phyloP scores from a whole-genome alignment of 1,140 invertebrate species.

The Caenorhabditis inopinata region DNA sequence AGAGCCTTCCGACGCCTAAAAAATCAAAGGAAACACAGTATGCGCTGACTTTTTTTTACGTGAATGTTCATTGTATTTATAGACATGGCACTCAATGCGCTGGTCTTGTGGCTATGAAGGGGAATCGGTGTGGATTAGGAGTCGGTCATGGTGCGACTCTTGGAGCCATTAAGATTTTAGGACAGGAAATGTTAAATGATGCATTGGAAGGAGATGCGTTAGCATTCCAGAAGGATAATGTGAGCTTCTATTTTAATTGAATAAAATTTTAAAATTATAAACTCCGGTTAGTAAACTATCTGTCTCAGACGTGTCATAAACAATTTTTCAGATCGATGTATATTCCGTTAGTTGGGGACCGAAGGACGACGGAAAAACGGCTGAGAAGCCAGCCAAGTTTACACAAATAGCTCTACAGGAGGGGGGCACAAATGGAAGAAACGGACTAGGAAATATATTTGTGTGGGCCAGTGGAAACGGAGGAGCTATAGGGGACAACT shows the following conservation, averaged over 20 bases:
- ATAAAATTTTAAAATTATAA: not conserved
- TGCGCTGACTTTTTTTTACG: not conserved
- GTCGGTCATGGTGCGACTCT: conserved; percentile 8
- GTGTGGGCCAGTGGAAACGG: conserved; percentile 21
- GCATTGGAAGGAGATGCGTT: conserved; percentile 1
- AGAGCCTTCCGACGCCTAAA: not conserved
- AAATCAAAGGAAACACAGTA: not conserved
- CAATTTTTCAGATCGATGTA: not conserved
- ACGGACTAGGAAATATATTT: not conserved
- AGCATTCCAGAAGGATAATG: not conserved
- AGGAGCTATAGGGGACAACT: not conserved
- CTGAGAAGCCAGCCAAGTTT: not conserved
- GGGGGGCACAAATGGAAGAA: not conserved
- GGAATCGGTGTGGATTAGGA: not conserved
- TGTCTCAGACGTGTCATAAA: too few relatives aligned
- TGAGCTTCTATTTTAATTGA: not conserved
- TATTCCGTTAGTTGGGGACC: conserved; percentile 9
- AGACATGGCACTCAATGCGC: conserved; percentile 7
- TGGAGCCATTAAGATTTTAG: not conserved
- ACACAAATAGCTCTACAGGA: not conserved
- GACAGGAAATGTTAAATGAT: not conserved
- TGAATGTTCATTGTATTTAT: too few relatives aligned
- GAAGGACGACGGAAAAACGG: not conserved
- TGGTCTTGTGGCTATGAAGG: not conserved
- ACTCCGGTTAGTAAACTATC: too few relatives aligned